These are phyloP conservation scores for Melanchra persicariae DNA, from an alignment of 2,888 invertebrate species.

Conservation along the genomic window DNA sequence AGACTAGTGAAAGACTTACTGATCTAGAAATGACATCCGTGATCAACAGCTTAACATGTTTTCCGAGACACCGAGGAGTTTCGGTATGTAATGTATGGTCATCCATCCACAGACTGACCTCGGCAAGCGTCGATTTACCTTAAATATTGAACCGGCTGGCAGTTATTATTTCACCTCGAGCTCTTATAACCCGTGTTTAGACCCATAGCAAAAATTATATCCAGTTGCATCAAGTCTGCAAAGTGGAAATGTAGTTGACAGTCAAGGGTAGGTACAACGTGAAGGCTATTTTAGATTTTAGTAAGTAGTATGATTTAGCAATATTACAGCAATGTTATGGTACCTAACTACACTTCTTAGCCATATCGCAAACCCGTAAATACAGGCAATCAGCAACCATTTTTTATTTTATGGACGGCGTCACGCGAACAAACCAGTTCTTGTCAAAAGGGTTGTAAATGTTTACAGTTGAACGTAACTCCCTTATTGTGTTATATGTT, in stretches of 20 bases:
- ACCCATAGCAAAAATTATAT: neutral
- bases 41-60: too few relatives aligned
- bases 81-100: too few relatives aligned
- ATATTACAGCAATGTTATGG: neutral
- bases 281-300: too few relatives aligned
- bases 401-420: constrained; percentile 44
- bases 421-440: constrained; percentile 36
- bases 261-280: neutral
- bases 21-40: too few relatives aligned
- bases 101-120: too few relatives aligned
- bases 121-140: too few relatives aligned
- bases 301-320: neutral
- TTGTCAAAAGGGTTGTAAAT: constrained; percentile 31
- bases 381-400: constrained; percentile 32
- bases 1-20: too few relatives aligned
- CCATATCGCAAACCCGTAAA: constrained; percentile 20
- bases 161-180: too few relatives aligned
- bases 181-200: too few relatives aligned
- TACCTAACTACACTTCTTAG: neutral
- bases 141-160: too few relatives aligned
- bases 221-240: neutral
- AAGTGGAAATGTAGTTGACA: neutral
- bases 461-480: constrained; percentile 13
- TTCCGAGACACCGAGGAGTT: too few relatives aligned
- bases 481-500: constrained; percentile 25